phyloP scores from a whole-genome alignment of 2,113 vertebrate genomes.

The Desmodus rotundus region DNA sequence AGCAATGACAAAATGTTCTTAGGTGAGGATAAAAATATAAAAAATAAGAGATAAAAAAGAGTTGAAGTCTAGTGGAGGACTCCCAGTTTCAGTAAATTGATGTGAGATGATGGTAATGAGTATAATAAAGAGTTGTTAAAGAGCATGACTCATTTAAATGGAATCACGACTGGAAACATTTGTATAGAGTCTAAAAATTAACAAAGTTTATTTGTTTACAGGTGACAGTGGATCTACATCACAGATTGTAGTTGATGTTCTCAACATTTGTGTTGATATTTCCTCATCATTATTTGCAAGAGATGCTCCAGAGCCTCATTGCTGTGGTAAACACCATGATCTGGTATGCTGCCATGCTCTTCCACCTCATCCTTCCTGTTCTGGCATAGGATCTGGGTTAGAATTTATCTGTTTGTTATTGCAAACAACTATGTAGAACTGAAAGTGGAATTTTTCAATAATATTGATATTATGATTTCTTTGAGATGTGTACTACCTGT shows the following conservation, averaged over 20 bases:
- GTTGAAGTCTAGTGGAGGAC: neutral
- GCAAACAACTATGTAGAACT: neutral
- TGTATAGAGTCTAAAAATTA: neutral
- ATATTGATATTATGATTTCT: neutral
- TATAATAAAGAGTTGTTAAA: neutral
- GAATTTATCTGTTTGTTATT: conserved; percentile 33
- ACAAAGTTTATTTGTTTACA: conserved; percentile 37
- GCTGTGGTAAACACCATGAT: neutral
- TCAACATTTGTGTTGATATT: neutral
- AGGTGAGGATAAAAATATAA: no score
- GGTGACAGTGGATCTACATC: neutral
- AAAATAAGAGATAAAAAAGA: neutral
- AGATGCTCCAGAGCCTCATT: neutral
- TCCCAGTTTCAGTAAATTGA: neutral
- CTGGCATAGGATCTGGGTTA: neutral
- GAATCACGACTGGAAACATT: neutral
- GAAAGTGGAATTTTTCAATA: neutral
- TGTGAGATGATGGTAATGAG: neutral
- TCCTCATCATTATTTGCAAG: neutral
- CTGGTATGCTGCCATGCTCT: neutral
- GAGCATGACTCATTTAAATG: neutral
- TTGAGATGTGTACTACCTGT: neutral
- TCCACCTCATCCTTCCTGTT: neutral
- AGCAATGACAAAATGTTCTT: no score
- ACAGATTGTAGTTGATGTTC: neutral